Evolutionary conservation across 2,888 invertebrate species (phyloP).

Genomic region (Cylindroiulus punctatus): DNA sequence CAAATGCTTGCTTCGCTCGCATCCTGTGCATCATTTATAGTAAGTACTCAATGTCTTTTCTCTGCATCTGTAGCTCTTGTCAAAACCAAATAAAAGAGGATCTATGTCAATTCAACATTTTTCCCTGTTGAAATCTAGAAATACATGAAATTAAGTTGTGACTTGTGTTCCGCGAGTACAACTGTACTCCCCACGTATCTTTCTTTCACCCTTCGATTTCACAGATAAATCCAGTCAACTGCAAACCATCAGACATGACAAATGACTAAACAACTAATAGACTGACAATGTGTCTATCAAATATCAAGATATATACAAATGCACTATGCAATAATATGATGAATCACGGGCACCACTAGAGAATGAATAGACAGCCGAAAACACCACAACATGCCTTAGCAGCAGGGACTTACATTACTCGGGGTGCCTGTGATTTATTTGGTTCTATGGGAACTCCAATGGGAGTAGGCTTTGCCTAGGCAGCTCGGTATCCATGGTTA

Average conservation of each 20-base stretch:
- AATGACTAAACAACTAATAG: constrained; percentile 50
- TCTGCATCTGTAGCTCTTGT: neutral
- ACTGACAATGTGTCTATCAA: constrained; percentile 49
- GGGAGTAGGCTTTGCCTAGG: constrained; percentile 57
- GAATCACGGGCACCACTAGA: constrained; percentile 54
- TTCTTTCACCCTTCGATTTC: constrained; percentile 30
- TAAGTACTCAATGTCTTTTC: too few species aligned
- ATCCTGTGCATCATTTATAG: too few species aligned
- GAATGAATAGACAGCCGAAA: constrained; percentile 41
- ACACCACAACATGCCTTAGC: constrained; percentile 53
- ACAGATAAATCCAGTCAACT: constrained; percentile 48
- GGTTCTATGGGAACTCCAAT: constrained; percentile 57
- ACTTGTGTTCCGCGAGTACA: neutral
- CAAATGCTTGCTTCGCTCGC: too few species aligned
- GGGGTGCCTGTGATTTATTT: constrained; percentile 53
- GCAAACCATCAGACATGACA: constrained; percentile 48
- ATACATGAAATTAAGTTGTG: neutral
- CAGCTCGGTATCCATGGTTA: constrained; percentile 59
- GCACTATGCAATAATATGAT: constrained; percentile 51
- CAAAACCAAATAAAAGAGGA: neutral
- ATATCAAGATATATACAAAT: constrained; percentile 52
- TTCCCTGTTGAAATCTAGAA: neutral
- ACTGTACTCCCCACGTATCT: neutral
- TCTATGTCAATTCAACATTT: neutral
- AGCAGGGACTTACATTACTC: constrained; percentile 55